Evolutionary conservation across 1,140 invertebrate genomes (phyloP).

Genomic region (Drosophila neocordata): DNA sequence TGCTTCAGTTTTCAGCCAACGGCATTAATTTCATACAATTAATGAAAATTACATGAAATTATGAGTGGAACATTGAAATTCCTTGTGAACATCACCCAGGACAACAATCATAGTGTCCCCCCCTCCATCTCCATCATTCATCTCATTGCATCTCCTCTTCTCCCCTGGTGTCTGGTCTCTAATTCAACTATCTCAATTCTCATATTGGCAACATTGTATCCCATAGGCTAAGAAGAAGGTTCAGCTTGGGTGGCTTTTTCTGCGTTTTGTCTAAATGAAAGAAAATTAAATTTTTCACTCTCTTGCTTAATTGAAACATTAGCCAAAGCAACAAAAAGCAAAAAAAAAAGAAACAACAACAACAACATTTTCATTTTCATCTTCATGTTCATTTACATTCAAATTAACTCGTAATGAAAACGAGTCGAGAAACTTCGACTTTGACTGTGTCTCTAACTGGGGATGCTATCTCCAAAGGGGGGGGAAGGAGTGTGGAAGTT

Average conservation of each 20-base stretch:
- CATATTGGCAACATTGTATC: neutral
- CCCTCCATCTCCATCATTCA: neutral
- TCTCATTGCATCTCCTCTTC: no score
- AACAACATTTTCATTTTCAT: slow-evolving; percentile 56
- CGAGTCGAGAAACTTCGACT: slow-evolving; percentile 70
- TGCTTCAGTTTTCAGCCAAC: slow-evolving; percentile 34
- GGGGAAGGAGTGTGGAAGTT: slow-evolving; percentile 29
- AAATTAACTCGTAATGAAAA: slow-evolving; percentile 82
- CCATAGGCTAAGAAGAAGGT: neutral
- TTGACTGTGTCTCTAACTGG: slow-evolving; percentile 34
- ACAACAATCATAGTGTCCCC: slow-evolving; percentile 52
- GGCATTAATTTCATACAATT: slow-evolving; percentile 78
- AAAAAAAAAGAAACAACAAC: neutral
- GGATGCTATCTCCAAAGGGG: slow-evolving; percentile 27
- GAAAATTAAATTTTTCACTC: slow-evolving; percentile 82
- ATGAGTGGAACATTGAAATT: slow-evolving; percentile 81
- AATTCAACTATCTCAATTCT: slow-evolving; percentile 3
- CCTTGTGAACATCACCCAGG: slow-evolving; percentile 77
- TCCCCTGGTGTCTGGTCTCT: neutral
- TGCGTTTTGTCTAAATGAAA: slow-evolving; percentile 70
- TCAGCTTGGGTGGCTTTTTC: slow-evolving; percentile 61
- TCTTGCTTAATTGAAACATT: slow-evolving; percentile 81
- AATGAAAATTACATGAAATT: slow-evolving; percentile 78
- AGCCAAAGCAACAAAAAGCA: slow-evolving; percentile 39
- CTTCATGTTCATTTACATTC: slow-evolving; percentile 79